Conservation (phyloP, 2,797 vertebrate genomes). For the Sebastes flavidus region DNA sequence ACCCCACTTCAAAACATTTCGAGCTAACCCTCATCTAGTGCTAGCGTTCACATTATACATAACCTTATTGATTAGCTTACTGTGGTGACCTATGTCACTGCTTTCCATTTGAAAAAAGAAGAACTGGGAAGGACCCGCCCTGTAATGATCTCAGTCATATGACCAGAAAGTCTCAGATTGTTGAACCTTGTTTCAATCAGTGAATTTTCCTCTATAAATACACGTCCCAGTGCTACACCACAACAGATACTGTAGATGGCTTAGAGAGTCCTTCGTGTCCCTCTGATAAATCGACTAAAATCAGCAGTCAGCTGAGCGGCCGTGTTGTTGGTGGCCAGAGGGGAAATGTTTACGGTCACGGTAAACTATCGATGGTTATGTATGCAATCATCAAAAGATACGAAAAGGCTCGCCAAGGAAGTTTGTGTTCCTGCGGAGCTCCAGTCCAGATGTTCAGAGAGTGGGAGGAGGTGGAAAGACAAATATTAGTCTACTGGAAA, state of each 20-base stretch:
- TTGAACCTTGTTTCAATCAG: background rate
- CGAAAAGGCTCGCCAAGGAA: constrained; percentile 45
- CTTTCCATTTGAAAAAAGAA: too few species aligned
- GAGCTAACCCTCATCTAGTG: too few species aligned
- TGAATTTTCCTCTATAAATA: background rate
- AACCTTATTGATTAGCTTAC: too few species aligned
- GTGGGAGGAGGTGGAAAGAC: constrained; percentile 77
- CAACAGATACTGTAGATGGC: background rate
- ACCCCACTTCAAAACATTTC: too few species aligned
- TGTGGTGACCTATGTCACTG: too few species aligned
- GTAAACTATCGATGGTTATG: constrained; percentile 61
- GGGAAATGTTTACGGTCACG: constrained; percentile 65
- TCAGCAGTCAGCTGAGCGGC: constrained; percentile 27
- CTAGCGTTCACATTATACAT: too few species aligned
- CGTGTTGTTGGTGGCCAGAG: constrained; percentile 38
- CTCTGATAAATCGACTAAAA: constrained; percentile 22
- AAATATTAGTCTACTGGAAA: constrained; percentile 85
- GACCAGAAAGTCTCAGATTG: background rate
- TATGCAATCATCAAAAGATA: constrained; percentile 66
- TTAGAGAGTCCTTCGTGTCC: background rate
- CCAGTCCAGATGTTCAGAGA: constrained; percentile 76
- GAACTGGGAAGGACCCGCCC: too few species aligned
- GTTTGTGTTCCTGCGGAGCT: constrained; percentile 68
- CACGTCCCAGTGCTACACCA: background rate
- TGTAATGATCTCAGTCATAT: background rate